These are phyloP conservation scores for Pheosia gnoma DNA, from an alignment of 2,888 invertebrate species.

Conservation along the genomic window DNA sequence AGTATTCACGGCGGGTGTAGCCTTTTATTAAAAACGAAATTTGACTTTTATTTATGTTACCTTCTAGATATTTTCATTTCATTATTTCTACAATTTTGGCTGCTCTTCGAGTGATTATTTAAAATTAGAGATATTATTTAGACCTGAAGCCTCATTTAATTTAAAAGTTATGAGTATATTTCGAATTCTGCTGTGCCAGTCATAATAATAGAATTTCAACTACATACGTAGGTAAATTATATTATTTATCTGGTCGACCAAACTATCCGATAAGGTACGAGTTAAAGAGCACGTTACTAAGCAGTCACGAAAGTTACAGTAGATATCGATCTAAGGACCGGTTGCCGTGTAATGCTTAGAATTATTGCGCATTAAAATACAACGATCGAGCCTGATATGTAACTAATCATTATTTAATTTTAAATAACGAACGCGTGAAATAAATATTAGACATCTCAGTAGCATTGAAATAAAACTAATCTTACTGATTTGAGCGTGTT, in stretches of 20 bases:
- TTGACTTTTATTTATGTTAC: slow-evolving; percentile 36
- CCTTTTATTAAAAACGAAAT: slow-evolving; percentile 47
- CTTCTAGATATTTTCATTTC: slow-evolving; percentile 27
- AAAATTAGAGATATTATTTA: background rate
- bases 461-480: background rate
- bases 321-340: slow-evolving; percentile 40
- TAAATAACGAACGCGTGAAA: background rate
- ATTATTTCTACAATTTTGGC: slow-evolving; percentile 17
- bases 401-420: background rate
- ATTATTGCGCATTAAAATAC: background rate
- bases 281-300: slow-evolving; percentile 37
- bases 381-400: slow-evolving; percentile 6
- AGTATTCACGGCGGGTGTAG: slow-evolving; percentile 40
- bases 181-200: background rate
- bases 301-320: slow-evolving; percentile 36
- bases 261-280: slow-evolving; percentile 45
- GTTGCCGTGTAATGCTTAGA: background rate
- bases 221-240: slow-evolving; percentile 7
- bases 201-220: background rate
- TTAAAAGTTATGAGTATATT: background rate
- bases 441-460: background rate
- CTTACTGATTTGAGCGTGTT: too few species aligned
- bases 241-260: slow-evolving; percentile 17
- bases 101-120: background rate
- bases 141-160: background rate